Conservation (phyloP, 2,888 invertebrate species). For the Melangyna quadrimaculata region DNA sequence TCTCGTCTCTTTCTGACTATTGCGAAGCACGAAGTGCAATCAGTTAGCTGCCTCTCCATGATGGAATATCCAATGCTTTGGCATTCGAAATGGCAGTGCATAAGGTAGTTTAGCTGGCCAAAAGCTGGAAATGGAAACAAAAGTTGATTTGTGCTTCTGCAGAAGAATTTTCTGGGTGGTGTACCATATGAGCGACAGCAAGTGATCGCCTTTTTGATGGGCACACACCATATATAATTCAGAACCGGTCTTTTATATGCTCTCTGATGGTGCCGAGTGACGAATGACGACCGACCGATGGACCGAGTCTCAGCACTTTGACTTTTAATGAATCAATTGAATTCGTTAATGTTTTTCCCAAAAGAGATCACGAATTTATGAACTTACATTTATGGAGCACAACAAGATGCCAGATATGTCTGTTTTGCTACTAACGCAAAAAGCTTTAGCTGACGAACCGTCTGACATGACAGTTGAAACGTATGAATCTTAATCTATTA, state of each 20-base stretch:
- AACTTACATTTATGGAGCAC: constrained; percentile 53
- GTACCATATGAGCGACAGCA: constrained; percentile 31
- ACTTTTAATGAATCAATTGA: constrained; percentile 70
- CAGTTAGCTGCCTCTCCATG: neutral
- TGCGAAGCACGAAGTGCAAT: neutral
- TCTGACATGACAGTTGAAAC: constrained; percentile 18
- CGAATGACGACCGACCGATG: neutral
- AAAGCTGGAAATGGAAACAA: constrained; percentile 2
- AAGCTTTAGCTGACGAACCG: neutral
- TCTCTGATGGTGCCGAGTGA: no score
- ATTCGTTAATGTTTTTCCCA: constrained; percentile 48
- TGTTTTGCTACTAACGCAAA: neutral
- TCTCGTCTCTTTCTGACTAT: constrained; percentile 21
- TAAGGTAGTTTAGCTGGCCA: neutral
- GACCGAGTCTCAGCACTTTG: constrained; percentile 26
- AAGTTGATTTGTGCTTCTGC: constrained; percentile 50
- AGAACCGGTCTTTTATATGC: constrained; percentile 38
- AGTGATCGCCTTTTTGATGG: constrained; percentile 65
- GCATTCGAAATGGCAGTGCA: constrained; percentile 19
- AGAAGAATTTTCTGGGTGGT: constrained; percentile 69
- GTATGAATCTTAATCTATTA: neutral
- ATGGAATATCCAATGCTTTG: constrained; percentile 3
- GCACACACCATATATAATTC: constrained; percentile 25
- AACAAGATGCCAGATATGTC: constrained; percentile 44
- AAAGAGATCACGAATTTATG: constrained; percentile 47